Percentiles rank a stretch among this genome's conserved stretches.
Evolutionary conservation across 2,888 invertebrate species (phyloP).

Genomic region (Brenthis daphne): DNA sequence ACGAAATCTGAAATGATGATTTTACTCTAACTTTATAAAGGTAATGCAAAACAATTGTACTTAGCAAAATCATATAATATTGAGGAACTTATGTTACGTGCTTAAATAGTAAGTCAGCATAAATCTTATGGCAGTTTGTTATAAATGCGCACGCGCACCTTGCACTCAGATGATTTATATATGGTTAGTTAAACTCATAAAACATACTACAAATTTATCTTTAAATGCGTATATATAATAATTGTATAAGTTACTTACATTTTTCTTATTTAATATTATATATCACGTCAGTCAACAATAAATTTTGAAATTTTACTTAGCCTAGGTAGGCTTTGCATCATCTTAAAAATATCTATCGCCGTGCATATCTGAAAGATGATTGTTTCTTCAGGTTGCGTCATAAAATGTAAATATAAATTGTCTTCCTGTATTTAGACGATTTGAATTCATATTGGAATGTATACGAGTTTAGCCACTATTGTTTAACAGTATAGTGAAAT

Average conservation of each 20-base stretch:
- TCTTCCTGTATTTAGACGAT: neutral
- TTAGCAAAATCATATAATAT: neutral
- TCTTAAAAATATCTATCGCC: too few relatives aligned
- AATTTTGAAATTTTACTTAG: neutral
- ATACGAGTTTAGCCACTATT: neutral
- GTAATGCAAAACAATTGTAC: neutral
- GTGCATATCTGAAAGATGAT: too few relatives aligned
- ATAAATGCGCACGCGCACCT: conserved; percentile 63
- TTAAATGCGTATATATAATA: neutral
- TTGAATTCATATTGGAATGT: neutral
- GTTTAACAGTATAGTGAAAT: neutral
- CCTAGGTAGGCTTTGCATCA: too few relatives aligned
- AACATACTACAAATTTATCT: neutral
- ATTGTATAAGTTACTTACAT: neutral
- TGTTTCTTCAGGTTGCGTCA: neutral
- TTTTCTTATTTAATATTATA: neutral
- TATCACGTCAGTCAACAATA: neutral
- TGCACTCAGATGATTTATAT: conserved; percentile 72
- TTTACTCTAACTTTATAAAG: too few relatives aligned
- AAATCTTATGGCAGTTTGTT: conserved; percentile 43
- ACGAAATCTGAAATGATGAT: too few relatives aligned
- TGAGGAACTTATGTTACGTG: conserved; percentile 13
- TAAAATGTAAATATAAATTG: neutral
- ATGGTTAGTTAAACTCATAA: conserved; percentile 54
- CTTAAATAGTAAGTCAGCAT: conserved; percentile 35